A percentile compares a stretch with the other conserved stretches of the same genome.
These are phyloP conservation scores for Merluccius polli DNA, from an alignment of 2,797 vertebrate genomes.

Conservation along the genomic window DNA sequence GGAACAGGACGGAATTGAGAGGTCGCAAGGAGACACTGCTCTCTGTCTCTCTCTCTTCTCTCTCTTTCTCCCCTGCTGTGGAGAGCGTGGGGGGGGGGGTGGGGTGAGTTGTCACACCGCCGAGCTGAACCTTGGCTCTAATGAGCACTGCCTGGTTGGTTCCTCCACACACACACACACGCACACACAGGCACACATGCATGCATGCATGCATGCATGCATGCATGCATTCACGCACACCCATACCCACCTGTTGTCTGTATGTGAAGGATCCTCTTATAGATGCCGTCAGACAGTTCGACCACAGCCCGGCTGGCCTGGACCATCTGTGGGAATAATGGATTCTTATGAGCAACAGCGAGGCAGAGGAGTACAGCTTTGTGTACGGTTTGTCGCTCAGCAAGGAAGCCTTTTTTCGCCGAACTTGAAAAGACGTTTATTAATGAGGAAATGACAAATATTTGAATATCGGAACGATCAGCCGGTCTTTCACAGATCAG, in stretches of 20 bases:
- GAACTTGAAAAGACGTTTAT: no score
- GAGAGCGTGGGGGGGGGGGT: neutral
- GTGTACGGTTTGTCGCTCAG: neutral
- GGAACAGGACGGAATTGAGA: neutral
- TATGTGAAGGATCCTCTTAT: slow-evolving; percentile 84
- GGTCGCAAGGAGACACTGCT: neutral
- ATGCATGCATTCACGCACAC: slow-evolving; percentile 2
- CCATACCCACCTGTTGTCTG: slow-evolving; percentile 82
- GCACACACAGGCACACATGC: neutral
- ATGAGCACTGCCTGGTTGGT: neutral
- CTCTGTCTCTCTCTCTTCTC: neutral
- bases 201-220: neutral
- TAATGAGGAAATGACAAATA: no score
- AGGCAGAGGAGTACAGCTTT: neutral
- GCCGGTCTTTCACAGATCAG: neutral
- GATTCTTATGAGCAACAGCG: slow-evolving; percentile 7
- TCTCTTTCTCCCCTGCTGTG: neutral
- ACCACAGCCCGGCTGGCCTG: slow-evolving; percentile 80
- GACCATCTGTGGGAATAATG: slow-evolving; percentile 79
- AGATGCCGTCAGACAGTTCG: slow-evolving; percentile 81
- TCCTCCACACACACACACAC: neutral
- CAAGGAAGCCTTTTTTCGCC: neutral
- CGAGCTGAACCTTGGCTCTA: neutral
- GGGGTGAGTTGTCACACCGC: neutral
- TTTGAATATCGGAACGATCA: no score